Percentiles rank a stretch among this genome's conserved stretches.
Conservation (phyloP, 2,888 invertebrate genomes). For the Xylophagus ater region DNA sequence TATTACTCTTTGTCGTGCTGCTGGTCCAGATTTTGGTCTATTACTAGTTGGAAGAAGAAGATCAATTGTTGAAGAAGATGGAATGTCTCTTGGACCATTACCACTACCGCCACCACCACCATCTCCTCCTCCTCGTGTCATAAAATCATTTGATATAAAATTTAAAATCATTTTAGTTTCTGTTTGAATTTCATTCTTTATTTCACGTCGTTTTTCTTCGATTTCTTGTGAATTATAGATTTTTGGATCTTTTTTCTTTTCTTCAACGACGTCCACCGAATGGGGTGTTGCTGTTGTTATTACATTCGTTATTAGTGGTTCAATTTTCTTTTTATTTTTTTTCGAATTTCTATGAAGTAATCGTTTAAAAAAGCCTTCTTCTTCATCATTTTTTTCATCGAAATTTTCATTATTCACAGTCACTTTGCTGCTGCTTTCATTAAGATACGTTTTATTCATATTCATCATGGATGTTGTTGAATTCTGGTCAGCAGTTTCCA, state of each 20-base stretch:
- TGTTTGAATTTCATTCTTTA: constrained; percentile 40
- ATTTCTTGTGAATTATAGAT: constrained; percentile 18
- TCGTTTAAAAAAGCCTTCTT: constrained; percentile 52
- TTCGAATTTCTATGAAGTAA: constrained; percentile 58
- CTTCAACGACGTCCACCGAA: constrained; percentile 15
- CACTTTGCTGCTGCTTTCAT: constrained; percentile 12
- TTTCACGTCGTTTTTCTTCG: constrained; percentile 32
- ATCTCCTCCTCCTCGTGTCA: too few species aligned
- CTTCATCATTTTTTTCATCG: constrained; percentile 30
- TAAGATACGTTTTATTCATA: too few species aligned
- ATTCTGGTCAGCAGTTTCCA: constrained; percentile 22
- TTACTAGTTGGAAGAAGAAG: constrained; percentile 24
- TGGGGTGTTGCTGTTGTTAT: constrained; percentile 28
- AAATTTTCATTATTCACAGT: constrained; percentile 6
- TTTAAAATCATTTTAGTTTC: constrained; percentile 38
- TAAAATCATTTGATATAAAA: constrained; percentile 1
- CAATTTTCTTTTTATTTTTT: constrained; percentile 58
- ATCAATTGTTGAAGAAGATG: constrained; percentile 18
- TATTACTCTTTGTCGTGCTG: constrained; percentile 45
- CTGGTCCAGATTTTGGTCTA: constrained; percentile 42
- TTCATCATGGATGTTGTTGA: not conserved
- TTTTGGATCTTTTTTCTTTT: constrained; percentile 22
- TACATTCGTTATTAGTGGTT: too few species aligned
- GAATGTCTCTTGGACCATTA: constrained; percentile 28
- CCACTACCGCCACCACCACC: too few species aligned